Percentiles rank a stretch among this genome's conserved stretches.
These are phyloP conservation scores for Drosophila pachea DNA, from an alignment of 1,140 invertebrate genomes.

Conservation along the genomic window DNA sequence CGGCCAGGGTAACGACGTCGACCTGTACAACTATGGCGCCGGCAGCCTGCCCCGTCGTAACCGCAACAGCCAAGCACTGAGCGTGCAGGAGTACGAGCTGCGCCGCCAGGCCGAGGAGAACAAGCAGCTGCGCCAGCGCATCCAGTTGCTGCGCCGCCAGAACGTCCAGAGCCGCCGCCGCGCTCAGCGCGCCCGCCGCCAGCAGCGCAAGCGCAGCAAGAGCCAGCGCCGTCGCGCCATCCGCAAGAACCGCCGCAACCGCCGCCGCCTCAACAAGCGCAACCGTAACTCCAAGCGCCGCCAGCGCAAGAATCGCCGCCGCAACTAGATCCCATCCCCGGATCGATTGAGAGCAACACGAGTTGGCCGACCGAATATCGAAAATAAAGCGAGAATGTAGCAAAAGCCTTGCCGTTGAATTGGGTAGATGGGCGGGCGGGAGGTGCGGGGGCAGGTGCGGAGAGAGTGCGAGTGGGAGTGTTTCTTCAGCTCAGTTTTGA, in stretches of 20 bases:
- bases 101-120: constrained; percentile 48
- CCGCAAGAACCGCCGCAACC: constrained; percentile 6
- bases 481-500: too few species aligned
- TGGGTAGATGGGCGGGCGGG: too few species aligned
- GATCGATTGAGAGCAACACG: neutral
- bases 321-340: constrained; percentile 25
- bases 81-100: constrained; percentile 41
- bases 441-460: neutral
- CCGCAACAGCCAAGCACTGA: neutral
- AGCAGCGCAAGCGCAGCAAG: constrained; percentile 1
- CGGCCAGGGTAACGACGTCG: constrained; percentile 19
- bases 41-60: neutral
- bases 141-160: constrained; percentile 4
- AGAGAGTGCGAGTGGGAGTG: neutral
- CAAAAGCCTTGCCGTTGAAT: neutral
- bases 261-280: constrained; percentile 22
- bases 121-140: constrained; percentile 28
- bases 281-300: constrained; percentile 26
- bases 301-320: constrained; percentile 37
- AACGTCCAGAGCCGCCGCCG: constrained; percentile 7
- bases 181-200: neutral
- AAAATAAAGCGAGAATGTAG: constrained; percentile 35
- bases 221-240: constrained; percentile 6
- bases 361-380: neutral
- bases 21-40: neutral